phyloP scores from a whole-genome alignment of 2,888 invertebrate genomes.

The Escarpia spicata region DNA sequence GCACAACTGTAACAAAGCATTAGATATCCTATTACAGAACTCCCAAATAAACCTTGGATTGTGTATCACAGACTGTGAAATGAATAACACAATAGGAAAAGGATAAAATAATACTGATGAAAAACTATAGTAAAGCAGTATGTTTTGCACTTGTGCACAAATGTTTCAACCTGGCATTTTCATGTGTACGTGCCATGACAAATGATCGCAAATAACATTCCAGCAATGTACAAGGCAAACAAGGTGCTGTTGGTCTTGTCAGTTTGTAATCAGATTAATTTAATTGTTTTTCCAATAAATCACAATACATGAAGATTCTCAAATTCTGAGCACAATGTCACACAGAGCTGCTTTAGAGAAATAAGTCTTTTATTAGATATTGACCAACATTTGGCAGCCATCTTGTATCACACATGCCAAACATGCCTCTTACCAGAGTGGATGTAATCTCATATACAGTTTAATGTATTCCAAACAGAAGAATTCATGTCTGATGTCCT shows the following conservation, averaged over 20 bases:
- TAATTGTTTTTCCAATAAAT: too few species aligned
- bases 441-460: not conserved
- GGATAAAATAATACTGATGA: not conserved
- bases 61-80: not conserved
- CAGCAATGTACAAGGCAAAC: too few species aligned
- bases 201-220: too few species aligned
- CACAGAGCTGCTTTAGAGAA: not conserved
- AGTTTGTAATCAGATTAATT: too few species aligned
- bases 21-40: not conserved
- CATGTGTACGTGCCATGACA: too few species aligned
- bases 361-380: not conserved
- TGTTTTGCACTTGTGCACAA: too few species aligned
- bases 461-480: not conserved
- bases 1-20: not conserved
- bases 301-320: too few species aligned
- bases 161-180: too few species aligned
- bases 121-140: not conserved
- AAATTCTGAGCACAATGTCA: too few species aligned
- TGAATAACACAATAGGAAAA: not conserved
- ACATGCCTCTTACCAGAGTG: not conserved
- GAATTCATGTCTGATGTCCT: not conserved
- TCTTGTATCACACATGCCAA: not conserved
- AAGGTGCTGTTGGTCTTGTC: too few species aligned
- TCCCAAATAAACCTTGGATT: not conserved
- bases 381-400: not conserved